Conservation (phyloP, 2,113 vertebrate species). For the Prinia subflava region DNA sequence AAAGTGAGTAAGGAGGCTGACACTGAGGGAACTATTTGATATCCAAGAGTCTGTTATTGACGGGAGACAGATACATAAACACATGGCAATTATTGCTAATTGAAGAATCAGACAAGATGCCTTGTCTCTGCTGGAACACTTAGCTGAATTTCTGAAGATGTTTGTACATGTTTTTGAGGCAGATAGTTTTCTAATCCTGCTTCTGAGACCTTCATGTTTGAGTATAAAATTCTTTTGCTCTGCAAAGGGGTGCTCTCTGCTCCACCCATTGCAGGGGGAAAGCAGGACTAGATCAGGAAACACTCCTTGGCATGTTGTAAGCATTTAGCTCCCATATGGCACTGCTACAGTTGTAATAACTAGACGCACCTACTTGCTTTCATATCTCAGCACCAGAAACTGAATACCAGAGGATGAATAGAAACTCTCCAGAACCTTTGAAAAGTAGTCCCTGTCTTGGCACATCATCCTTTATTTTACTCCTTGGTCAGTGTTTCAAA, state of each 20-base stretch:
- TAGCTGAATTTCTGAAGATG: neutral
- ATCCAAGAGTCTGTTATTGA: conserved; percentile 49
- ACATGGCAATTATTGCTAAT: conserved; percentile 39
- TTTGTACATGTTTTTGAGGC: neutral
- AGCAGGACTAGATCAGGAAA: neutral
- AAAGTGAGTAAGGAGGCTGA: conserved; percentile 20
- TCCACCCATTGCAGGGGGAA: neutral
- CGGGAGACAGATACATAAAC: conserved; percentile 57
- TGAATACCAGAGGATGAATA: neutral
- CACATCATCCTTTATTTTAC: neutral
- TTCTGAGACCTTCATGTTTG: neutral
- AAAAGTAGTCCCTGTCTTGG: neutral
- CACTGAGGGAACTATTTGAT: conserved; percentile 52
- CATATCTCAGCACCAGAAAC: neutral
- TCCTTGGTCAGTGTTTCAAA: neutral
- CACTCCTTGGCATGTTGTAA: neutral
- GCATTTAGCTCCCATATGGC: neutral
- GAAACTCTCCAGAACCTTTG: neutral
- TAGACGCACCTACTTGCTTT: neutral
- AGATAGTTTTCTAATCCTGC: neutral
- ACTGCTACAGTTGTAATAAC: neutral
- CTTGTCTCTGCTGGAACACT: neutral
- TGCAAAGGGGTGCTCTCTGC: neutral
- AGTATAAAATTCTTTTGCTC: neutral
- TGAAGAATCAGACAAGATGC: conserved; percentile 23